Base-by-base conservation (phyloP, 1,140 invertebrate genomes). In the Drosophila auraria region DNA sequence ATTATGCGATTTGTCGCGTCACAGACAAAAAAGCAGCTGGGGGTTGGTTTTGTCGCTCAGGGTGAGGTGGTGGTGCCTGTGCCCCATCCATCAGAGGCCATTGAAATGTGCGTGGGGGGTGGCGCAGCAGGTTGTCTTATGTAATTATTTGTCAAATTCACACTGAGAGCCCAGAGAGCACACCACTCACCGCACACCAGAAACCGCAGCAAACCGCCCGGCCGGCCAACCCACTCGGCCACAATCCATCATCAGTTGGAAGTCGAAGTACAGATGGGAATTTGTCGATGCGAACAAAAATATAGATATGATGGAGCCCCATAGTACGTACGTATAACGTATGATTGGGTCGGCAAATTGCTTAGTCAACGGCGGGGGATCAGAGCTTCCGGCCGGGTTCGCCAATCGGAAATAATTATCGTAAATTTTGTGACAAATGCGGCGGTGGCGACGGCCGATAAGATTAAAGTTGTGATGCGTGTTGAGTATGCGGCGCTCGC, bases 141-240 rank as follows among this genome's bases (percentile, higher is more conserved):
- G 66, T 87, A 90, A 90, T 90, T 90, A 91, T 90, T 90, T 90
- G 82, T 89, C 82, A 82, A 91, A 89, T 89, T 91, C 89, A 78
- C 82, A 91, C 78, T 59, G 82, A 25, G 38, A 20, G 30, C 33
- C 15, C 15, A n/a, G n/a, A 6, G 62, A 27, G 30, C 42, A 62
- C 51, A 45, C 58, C 50, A 49, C 42, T 15, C 20, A 17, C 44
- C 49, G 42, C 64, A 33, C 30, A 33, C 30, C 30, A 40, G 23
- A 49, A 56, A 12, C 27, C 42, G 25, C 38, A 17, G 11, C 44
- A 65, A 36, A 68, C 8, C 42, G 12, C 50, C 14, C n/a, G 7
- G 4, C 12, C 40, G 33, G 33, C 33, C 33, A 36, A 11, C 33
- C 33, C 33, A 36, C 20, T 25, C 36, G 81, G 76, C 36, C 54